phyloP scores from a whole-genome alignment of 2,797 vertebrate genomes.

The Micromesistius poutassou region DNA sequence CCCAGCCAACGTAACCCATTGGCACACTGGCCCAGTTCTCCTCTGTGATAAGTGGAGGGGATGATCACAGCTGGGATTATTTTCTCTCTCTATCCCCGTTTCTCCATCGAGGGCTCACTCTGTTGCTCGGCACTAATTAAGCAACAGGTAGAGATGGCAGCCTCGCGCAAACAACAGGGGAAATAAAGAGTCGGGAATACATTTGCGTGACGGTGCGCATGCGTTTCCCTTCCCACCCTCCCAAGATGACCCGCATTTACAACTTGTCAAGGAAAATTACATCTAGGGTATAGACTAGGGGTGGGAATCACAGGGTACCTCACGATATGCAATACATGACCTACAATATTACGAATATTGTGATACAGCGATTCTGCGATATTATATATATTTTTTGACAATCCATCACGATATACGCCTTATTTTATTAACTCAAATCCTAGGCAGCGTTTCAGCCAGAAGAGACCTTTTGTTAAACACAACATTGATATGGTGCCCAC shows the following conservation, averaged over 20 bases:
- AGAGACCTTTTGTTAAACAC: background rate
- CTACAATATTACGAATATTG: too few species aligned
- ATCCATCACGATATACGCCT: too few species aligned
- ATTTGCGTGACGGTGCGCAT: conserved; percentile 19
- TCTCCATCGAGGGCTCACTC: conserved; percentile 21
- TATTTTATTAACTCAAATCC: too few species aligned
- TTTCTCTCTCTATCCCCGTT: conserved; percentile 42
- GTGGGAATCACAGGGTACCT: too few species aligned
- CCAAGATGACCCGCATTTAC: too few species aligned
- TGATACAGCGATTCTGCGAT: too few species aligned
- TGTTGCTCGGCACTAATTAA: conserved; percentile 34
- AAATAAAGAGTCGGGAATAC: conserved; percentile 12
- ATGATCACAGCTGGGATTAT: conserved; percentile 48
- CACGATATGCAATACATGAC: too few species aligned
- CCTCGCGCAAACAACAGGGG: background rate
- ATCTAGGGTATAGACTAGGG: too few species aligned
- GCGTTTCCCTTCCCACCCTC: too few species aligned
- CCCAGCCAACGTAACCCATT: conserved; percentile 32
- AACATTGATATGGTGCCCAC: too few species aligned
- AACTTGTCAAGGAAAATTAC: too few species aligned
- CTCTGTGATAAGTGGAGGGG: conserved; percentile 44
- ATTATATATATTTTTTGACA: too few species aligned
- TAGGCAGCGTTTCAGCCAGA: background rate
- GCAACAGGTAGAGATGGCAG: conserved; percentile 30
- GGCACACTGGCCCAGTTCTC: conserved; percentile 42